These are phyloP conservation scores for Aplochiton taeniatus DNA, from an alignment of 2,797 vertebrate genomes.

Conservation along the genomic window DNA sequence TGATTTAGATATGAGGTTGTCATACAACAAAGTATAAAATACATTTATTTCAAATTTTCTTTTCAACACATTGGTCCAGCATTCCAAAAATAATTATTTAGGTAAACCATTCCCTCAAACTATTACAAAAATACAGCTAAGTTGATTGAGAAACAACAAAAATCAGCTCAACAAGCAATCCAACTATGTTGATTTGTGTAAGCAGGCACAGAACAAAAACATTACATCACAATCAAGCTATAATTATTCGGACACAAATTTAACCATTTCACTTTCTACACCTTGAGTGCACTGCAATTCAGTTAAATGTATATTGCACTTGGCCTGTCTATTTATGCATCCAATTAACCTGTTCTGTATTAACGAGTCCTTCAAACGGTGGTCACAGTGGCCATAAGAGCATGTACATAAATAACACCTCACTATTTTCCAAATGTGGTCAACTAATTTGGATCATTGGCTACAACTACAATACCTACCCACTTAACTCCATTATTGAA, in stretches of 20 bases:
- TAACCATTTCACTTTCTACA: too few species aligned
- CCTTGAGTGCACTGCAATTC: too few species aligned
- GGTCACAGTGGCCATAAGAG: constrained; percentile 16
- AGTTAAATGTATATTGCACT: too few species aligned
- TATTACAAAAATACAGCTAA: neutral
- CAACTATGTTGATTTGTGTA: neutral
- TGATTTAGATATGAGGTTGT: constrained; percentile 2
- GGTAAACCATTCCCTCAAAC: neutral
- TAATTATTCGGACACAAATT: too few species aligned
- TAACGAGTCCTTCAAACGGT: constrained; percentile 12
- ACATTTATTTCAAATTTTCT: constrained; percentile 33
- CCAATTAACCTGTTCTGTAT: too few species aligned
- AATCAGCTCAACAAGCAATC: too few species aligned
- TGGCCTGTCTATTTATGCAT: too few species aligned
- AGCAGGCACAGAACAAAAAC: constrained; percentile 31
- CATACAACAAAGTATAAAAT: constrained; percentile 38
- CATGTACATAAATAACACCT: too few species aligned
- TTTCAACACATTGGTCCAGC: constrained; percentile 24
- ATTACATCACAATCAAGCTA: too few species aligned
- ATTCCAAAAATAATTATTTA: constrained; percentile 11
- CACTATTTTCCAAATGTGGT: too few species aligned
- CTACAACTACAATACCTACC: neutral
- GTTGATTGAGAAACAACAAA: too few species aligned
- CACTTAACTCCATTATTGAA: constrained; percentile 14
- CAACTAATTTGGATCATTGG: too few species aligned